phyloP scores from a whole-genome alignment of 2,113 vertebrate species.

The Paramormyrops kingsleyae region DNA sequence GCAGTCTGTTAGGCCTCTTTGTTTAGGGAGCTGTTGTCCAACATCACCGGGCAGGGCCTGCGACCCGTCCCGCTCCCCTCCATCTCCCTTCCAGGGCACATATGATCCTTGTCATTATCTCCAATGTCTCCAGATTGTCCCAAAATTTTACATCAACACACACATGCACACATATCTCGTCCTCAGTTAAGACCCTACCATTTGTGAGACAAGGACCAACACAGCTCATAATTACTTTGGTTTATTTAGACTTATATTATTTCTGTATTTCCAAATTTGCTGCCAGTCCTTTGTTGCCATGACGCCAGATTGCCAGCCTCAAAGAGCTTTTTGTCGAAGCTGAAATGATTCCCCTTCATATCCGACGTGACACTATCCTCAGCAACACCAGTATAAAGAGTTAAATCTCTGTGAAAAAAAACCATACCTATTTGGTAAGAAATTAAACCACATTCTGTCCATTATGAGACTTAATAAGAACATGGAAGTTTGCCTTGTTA shows the following conservation, averaged over 20 bases:
- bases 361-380: not conserved
- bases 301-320: constrained; percentile 11
- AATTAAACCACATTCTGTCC: not conserved
- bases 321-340: not conserved
- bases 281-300: not conserved
- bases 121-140: not conserved
- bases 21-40: constrained; percentile 19
- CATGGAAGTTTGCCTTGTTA: not conserved
- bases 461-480: not conserved
- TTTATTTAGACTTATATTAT: constrained; percentile 7
- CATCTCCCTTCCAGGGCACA: not conserved
- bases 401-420: not conserved
- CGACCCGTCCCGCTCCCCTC: constrained; percentile 17
- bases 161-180: not conserved
- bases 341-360: constrained; percentile 3
- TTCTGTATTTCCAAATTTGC: constrained; percentile 6
- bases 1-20: constrained; percentile 33
- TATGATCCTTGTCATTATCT: not conserved
- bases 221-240: not conserved
- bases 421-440: not conserved
- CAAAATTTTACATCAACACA: not conserved
- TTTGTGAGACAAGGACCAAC: not conserved
- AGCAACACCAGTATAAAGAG: not conserved
- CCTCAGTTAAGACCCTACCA: not conserved
- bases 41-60: constrained; percentile 15